phyloP scores from a whole-genome alignment of 2,113 vertebrate genomes.

The Mormoops blainvillei region DNA sequence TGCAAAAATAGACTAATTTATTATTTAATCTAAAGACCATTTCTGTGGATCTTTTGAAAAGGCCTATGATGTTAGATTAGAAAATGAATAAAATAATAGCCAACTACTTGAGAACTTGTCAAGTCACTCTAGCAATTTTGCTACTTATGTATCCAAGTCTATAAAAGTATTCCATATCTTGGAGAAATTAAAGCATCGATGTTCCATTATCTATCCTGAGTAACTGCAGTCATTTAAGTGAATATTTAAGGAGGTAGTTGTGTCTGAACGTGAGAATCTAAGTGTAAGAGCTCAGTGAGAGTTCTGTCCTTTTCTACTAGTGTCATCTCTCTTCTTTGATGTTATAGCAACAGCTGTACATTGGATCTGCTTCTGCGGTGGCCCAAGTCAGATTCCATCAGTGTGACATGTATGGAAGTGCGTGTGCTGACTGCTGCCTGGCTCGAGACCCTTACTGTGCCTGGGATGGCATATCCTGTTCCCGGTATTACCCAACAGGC shows the following conservation, averaged over 20 bases:
- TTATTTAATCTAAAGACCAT: not conserved
- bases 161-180: not conserved
- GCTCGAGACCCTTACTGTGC: conserved; percentile 97
- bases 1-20: not conserved
- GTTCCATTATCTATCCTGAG: not conserved
- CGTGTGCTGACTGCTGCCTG: conserved; percentile 95
- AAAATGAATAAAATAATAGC: not conserved
- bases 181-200: not conserved
- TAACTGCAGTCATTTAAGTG: not conserved
- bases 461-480: conserved; percentile 96
- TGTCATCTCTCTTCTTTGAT: not conserved
- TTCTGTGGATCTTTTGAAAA: not conserved
- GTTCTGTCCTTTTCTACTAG: not conserved
- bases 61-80: not conserved
- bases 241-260: not conserved
- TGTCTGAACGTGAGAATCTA: not conserved
- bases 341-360: conserved; percentile 92
- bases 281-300: not conserved
- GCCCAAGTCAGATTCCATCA: conserved; percentile 93
- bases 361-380: conserved; percentile 88
- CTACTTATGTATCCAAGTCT: not conserved
- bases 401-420: conserved; percentile 93
- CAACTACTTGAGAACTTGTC: not conserved
- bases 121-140: not conserved
- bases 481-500: conserved; percentile 89